These are phyloP conservation scores for Ariolimax columbianus DNA, from an alignment of 2,888 invertebrate species.

Conservation along the genomic window DNA sequence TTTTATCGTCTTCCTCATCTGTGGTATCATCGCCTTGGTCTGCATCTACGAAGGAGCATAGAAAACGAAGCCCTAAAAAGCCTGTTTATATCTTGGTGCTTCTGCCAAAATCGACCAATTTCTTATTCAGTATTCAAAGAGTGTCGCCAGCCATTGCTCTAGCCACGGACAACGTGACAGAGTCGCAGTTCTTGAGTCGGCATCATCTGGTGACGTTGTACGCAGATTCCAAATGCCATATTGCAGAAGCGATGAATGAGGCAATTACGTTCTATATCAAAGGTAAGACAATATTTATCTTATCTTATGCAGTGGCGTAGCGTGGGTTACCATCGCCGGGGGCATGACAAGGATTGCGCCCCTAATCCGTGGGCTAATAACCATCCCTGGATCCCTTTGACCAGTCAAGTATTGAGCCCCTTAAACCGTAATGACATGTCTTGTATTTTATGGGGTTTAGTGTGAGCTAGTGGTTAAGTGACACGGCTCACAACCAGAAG, in stretches of 20 bases:
- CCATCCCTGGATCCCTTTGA: too few relatives aligned
- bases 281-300: conserved; percentile 19
- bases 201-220: conserved; percentile 75
- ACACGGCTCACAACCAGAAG: too few relatives aligned
- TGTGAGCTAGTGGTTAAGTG: too few relatives aligned
- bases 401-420: too few relatives aligned
- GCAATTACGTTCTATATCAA: conserved; percentile 70
- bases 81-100: conserved; percentile 67
- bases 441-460: too few relatives aligned
- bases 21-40: neutral
- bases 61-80: neutral
- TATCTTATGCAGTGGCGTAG: too few relatives aligned
- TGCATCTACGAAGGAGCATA: neutral
- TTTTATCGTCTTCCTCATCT: neutral
- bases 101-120: conserved; percentile 64
- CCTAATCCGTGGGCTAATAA: too few relatives aligned
- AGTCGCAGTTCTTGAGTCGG: conserved; percentile 53
- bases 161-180: conserved; percentile 64
- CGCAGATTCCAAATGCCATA: conserved; percentile 67
- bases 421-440: too few relatives aligned
- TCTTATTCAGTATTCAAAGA: conserved; percentile 66
- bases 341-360: too few relatives aligned
- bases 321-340: too few relatives aligned
- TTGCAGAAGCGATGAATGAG: conserved; percentile 68
- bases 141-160: conserved; percentile 74